Evolutionary conservation across 2,113 vertebrate species (phyloP).

Genomic region (Oostethus manadensis): DNA sequence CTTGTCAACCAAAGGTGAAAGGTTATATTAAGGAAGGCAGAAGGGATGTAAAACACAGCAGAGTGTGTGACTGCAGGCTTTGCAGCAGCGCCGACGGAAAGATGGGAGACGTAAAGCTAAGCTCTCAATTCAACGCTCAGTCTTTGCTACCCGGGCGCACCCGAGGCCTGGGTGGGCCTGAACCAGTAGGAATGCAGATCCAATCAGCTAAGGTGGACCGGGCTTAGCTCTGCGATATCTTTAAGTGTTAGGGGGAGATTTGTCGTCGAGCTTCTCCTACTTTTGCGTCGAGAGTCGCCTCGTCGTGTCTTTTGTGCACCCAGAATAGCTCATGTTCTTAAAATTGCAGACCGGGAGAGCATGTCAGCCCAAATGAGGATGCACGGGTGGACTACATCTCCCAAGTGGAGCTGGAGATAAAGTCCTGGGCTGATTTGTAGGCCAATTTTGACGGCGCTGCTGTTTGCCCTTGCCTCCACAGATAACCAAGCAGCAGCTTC

Average conservation of each 20-base stretch:
- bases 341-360: background rate
- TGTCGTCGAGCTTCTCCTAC: conserved; percentile 12
- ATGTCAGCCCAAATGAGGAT: conserved; percentile 6
- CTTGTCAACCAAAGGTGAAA: conserved; percentile 8
- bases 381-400: conserved; percentile 12
- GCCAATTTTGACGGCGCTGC: conserved; percentile 4
- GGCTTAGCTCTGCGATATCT: background rate
- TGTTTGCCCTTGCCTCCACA: conserved; percentile 63
- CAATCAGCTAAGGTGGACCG: conserved; percentile 16
- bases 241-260: conserved; percentile 1
- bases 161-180: conserved; percentile 10
- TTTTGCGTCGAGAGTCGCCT: background rate
- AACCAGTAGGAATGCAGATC: conserved; percentile 10
- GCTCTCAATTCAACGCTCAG: conserved; percentile 8
- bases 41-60: conserved; percentile 4
- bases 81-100: conserved; percentile 7
- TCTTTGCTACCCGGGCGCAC: conserved; percentile 4
- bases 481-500: conserved; percentile 97
- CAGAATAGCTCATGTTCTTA: conserved; percentile 5
- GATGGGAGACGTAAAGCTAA: conserved; percentile 13
- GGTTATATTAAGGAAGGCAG: conserved; percentile 1
- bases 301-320: conserved; percentile 5
- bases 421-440: background rate
- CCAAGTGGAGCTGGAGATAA: background rate
- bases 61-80: conserved; percentile 10